A percentile compares a stretch with the other conserved stretches of the same genome.
Conservation (phyloP, 2,888 invertebrate species). For the Cyaniris semiargus region DNA sequence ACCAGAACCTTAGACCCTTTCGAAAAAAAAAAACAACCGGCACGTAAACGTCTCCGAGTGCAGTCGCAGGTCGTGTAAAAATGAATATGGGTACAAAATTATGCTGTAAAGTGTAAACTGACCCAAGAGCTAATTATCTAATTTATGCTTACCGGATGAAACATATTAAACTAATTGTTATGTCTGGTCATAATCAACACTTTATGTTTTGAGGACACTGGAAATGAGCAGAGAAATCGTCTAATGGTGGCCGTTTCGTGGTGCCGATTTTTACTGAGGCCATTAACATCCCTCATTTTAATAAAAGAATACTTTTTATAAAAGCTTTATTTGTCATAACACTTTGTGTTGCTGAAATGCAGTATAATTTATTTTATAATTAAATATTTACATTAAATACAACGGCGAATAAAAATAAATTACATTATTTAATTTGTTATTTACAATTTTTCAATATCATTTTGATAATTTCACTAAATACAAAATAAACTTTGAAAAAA, state of each 20-base stretch:
- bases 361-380: conserved; percentile 46
- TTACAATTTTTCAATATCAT: conserved; percentile 33
- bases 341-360: conserved; percentile 57
- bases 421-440: conserved; percentile 31
- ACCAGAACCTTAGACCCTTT: too few relatives aligned
- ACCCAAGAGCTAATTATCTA: not conserved
- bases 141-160: not conserved
- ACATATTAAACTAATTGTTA: not conserved
- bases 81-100: not conserved
- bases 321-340: conserved; percentile 75
- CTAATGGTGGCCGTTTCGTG: not conserved
- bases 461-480: conserved; percentile 22
- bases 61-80: too few relatives aligned
- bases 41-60: too few relatives aligned
- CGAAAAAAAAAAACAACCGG: too few relatives aligned
- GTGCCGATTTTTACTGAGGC: too few relatives aligned
- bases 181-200: not conserved
- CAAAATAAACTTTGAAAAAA: not conserved
- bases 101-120: not conserved
- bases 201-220: not conserved
- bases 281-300: conserved; percentile 29
- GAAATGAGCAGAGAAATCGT: not conserved
- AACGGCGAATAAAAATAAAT: conserved; percentile 43
- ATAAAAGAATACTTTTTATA: conserved; percentile 52
- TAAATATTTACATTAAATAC: conserved; percentile 49